Evolutionary conservation across 2,113 vertebrate genomes (phyloP), one percentile per base, ranked within the genome.

Genomic region (Aegithalos caudatus): DNA sequence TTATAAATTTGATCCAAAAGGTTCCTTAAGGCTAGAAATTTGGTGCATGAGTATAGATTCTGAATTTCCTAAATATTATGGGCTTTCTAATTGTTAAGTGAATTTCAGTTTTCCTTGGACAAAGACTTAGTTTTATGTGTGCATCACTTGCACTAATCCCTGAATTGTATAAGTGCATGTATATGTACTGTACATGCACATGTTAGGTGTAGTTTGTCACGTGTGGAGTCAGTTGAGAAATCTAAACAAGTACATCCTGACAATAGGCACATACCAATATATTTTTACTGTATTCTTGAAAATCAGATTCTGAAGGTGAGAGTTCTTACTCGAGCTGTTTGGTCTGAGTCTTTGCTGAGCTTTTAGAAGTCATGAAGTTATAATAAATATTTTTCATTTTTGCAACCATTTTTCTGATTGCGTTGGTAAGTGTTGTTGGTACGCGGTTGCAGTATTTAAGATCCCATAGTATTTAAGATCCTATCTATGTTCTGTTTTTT

Each of bases 111-210:
- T 45, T 38, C 50, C 64, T 12, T 12, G 20, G 60, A 40, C 38
- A 11, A 29, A n/a, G 29, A 5, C 24, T 11, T 1, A 14, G n/a
- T 79, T 94, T 85, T 33, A 64, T 16, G 6, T 18, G 16, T 47
- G 17, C 69, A 40, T 56, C 48, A 35, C 57, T 48, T 80, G 25
- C 28, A 37, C 35, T 42, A 29, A 61, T 66, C 28, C 66, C 48
- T 28, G 29, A 50, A 40, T 25, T 65, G 29, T 66, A 22, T 37
- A 4, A 20, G 14, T 17, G 14, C 8, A 8, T 3, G 1, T n/a
- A 5, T 7, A 16, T 57, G 19, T 16, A 35, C 38, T 40, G 22
- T 51, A 14, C 3, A 2, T 10, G 19, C 6, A 42, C 0, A 2
- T 5, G 0, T 77, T 18, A 47, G 35, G 21, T 38, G 22, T 13